Base-by-base conservation (phyloP, 1,140 invertebrate species). In the Nasonia longicornis region DNA sequence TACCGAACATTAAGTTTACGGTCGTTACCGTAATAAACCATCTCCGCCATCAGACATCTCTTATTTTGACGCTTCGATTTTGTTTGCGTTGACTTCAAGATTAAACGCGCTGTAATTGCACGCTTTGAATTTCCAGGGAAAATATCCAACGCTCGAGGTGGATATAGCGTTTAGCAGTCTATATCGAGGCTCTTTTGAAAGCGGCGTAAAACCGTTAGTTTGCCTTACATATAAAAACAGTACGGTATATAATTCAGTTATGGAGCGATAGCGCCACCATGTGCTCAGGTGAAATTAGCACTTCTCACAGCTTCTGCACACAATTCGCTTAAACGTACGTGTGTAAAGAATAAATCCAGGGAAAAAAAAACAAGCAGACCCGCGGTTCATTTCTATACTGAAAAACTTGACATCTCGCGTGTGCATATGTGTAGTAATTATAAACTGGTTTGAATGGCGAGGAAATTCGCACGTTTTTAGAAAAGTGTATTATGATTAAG, bases 241-340 rank as follows among this genome's bases (percentile, higher is more conserved):
- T 58, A 58, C 52, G 52, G 52, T 58, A n/a, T 58, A 58, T 58
- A 58, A 58, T 58, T 58, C 52, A 52, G 48, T 52, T 52, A 52
- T 14, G 16, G 16, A 52, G 48, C 48, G 48, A 52, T 52, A 52
- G 48, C 48, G 48, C 48, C 16, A 58, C 3, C 16, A 58, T n/a
- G 16, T 58, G n/a, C 20, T 58, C 52, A n/a, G 52, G 16, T 6
- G 52, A 58, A 58, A 58, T n/a, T n/a, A 20, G 20, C 20, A n/a
- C 20, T 52, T 52, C 48, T 58, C 52, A n/a, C 52, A 58, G 14
- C 16, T 58, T 58, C 16, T n/a, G 52, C 52, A n/a, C 52, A 7
- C 48, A 52, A 52, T 52, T 52, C 16, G 26, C 26, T 52, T 4
- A 7, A 52, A 52, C 16, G 48, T 14, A 14, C 16, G 48, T 10